These are phyloP conservation scores for Falco naumanni DNA, from an alignment of 2,797 vertebrate species.

Conservation along the genomic window DNA sequence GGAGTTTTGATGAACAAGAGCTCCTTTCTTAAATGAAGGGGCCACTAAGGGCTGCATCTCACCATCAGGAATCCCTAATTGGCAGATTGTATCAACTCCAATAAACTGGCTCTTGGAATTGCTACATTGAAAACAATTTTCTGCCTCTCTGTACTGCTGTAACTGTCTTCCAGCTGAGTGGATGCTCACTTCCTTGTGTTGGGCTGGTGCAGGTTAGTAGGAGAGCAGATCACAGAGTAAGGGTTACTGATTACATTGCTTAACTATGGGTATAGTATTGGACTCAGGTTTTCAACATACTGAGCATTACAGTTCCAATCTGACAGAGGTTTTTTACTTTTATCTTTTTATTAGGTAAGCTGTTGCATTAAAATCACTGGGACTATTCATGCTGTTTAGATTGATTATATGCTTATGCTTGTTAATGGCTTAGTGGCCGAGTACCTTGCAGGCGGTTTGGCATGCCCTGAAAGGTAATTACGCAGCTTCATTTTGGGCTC, in stretches of 20 bases:
- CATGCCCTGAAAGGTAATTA: not conserved
- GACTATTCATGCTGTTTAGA: not conserved
- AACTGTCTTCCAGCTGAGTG: not conserved
- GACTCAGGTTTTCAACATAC: not conserved
- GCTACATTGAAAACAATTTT: not conserved
- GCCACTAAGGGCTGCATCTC: not conserved
- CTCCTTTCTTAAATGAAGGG: not conserved
- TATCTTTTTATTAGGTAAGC: not conserved
- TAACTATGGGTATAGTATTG: not conserved
- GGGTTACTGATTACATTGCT: not conserved
- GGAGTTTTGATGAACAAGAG: not conserved
- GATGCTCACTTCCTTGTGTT: not conserved
- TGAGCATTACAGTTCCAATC: not conserved
- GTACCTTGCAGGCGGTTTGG: not conserved
- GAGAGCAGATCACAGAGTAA: not conserved
- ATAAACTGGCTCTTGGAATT: not conserved
- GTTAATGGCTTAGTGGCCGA: not conserved
- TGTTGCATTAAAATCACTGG: not conserved
- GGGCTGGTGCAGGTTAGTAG: not conserved
- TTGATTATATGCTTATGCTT: not conserved
- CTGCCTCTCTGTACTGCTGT: not conserved
- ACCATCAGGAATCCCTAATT: not conserved
- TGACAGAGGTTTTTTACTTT: not conserved
- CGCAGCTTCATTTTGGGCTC: not conserved
- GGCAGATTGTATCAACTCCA: not conserved